Base-by-base conservation (phyloP, 2,113 vertebrate genomes). In the Hypomesus transpacificus region DNA sequence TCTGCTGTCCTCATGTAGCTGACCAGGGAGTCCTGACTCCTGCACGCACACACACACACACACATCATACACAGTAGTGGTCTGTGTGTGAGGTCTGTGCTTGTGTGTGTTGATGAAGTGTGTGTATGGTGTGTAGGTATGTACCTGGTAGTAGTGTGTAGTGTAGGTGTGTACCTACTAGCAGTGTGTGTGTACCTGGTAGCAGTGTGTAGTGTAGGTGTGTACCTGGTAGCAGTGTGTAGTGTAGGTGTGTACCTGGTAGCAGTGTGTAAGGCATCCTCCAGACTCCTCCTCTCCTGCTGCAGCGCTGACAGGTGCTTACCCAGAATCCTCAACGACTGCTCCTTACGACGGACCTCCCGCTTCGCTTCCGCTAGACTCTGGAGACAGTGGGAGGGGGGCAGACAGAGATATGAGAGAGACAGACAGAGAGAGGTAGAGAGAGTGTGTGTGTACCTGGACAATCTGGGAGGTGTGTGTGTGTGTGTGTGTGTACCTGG, bases 281-380 rank as follows among this genome's bases (percentile, higher is more conserved):
- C 85, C 79, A 89, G 77, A 70, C 71, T 72, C 57, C 60, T 78
- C 76, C 62, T 84, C 76, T 89, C 83, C 69, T 53, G 82, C 78
- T 91, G 88, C 56, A 87, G 61, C 3, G 66, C 84, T 0, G 79
- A 84, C 71, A 92, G 75, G 63, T 82, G 88, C 31, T 89, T 88
- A 75, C 81, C 85, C 75, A 91, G 81, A 83, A 85, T 85, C 68
- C 80, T 86, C 70, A 92, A 78, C 17, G 86, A 83, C 73, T 89
- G 86, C 26, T 90, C 87, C 75, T 88, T 91, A 20, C 73, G 75
- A 1, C 75, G 80, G 50, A 82, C 57, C 51, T 89, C 80, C 61
- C 67, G 78, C 28, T 71, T 75, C 6, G 65, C 39, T 4, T 81
- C 78, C 1, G 24, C 24, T 24, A 24, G 24, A 24, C 24, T 24